Base-by-base conservation (phyloP, 2,113 vertebrate species). In the Forbesichthys agassizii region DNA sequence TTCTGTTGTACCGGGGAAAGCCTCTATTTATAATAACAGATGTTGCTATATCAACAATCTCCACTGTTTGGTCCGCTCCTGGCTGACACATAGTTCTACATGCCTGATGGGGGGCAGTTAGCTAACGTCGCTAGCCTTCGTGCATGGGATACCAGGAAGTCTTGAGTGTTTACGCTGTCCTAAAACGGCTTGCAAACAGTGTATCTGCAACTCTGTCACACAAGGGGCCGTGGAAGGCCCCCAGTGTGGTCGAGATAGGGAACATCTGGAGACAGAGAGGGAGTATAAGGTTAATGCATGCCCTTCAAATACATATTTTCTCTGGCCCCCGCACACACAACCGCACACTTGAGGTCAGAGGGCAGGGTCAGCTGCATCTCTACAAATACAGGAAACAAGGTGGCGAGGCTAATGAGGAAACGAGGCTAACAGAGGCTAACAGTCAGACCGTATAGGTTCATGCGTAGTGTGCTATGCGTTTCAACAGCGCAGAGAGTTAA, bases 171-270 rank as follows among this genome's bases (percentile, higher is more conserved):
- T 93, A 92, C 88, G 89, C 76, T 89, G 78, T 42, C 68, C 84
- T 88, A 68, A 63, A 73, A 81, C 81, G 83, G 89, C 92, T 92
- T 93, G 92, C 90, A 92, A 93, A 93, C 87, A 27, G 27, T 93
- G 77, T 85, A 36, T 52, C 64, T 73, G 71, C 61, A 74, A 16
- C 48, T 48, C 62, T 20, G 9, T 8, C 47, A 16, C 52, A 10
- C 61, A 48, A 49, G 47, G 27, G n/a, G 42, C 52, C 16, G 20
- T 7, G 8, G 56, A 46, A 68, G 16, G 14, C 54, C 60, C 63
- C 33, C 20, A 69, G 54, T 78, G 71, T 71, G 56, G 69, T 76
- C 16, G 13, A 61, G 90, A 93, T 79, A 80, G 78, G 82, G 90
- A 90, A 88, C 92, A 93, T 92, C 92, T 93, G 92, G 77, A 71